Base-by-base conservation (phyloP, 1,140 invertebrate genomes). In the Oncopodura yosiiana region DNA sequence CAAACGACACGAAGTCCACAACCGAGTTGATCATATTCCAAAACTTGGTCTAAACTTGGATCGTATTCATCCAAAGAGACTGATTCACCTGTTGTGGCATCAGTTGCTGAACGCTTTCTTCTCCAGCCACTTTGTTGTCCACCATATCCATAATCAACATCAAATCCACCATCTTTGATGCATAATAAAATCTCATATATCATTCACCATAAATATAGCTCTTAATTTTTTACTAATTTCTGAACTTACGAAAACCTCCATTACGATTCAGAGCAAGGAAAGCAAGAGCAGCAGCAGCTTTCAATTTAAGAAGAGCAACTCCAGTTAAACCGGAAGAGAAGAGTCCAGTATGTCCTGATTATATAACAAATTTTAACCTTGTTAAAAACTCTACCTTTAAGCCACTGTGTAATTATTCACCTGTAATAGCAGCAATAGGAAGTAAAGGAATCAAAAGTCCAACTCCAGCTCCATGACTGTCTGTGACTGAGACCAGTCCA, bases 1-100 rank as follows among this genome's bases (percentile, higher is more conserved):
- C 67, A 68, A 16, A 68, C 61, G 19, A 68, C 62, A 21, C 65
- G 43, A 53, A 66, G 46, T 27, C 67, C 67, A 50, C 67, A 68
- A 29, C 64, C 65, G 12, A 62, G 46, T 43, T 59, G 56, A 38
- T 68, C 66, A 27, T 58, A 60, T 39, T 54, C 30, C 3, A 63
- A 41, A 43, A 63, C 61, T 49, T 63, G 51, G 37, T 63, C 61
- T 12, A 63, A 36, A 26, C 51, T 52, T 41, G 61, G 61, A 32
- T 63, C 61, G 21, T 53, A 60, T 23, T 58, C 26, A 4, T 21
- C 19, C 27, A 50, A 23, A 32, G 55, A 30, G 27, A 53, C 36
- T 14, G 49, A 52, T 18, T 58, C 57, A 36, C 45, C 57, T 24
- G 32, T 32, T 42, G 50, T 42, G 4, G 30, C 39, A 8, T 50